Conservation (phyloP, 1,140 invertebrate genomes). For the Temnothorax longispinosus region DNA sequence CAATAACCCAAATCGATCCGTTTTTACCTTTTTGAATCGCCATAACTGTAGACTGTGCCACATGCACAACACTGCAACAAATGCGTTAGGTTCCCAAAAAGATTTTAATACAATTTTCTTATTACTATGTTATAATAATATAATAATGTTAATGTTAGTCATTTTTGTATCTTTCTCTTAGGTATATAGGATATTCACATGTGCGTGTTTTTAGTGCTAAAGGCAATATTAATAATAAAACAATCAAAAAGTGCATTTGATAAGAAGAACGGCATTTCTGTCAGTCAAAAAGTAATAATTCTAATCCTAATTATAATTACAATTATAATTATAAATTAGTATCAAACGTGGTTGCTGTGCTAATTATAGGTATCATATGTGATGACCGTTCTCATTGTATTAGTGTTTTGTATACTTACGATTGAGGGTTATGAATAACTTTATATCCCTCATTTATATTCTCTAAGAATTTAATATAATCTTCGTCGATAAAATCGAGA, state of each 20-base stretch:
- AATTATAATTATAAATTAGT: no score
- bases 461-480: background rate
- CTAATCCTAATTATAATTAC: background rate
- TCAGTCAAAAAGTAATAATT: background rate
- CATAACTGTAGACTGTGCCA: conserved; percentile 79
- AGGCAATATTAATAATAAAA: background rate
- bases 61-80: conserved; percentile 74
- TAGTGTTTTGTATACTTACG: background rate
- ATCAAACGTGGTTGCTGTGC: background rate
- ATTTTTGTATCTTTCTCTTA: background rate
- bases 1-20: conserved; percentile 83
- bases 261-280: background rate
- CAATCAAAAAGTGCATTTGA: background rate
- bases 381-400: fast-evolving
- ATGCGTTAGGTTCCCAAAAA: background rate
- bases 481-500: background rate
- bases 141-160: background rate
- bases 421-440: background rate
- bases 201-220: background rate
- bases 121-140: background rate
- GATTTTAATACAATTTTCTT: background rate
- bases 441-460: no score
- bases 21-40: conserved; percentile 82
- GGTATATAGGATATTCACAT: background rate
- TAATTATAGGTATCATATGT: background rate